Evolutionary conservation across 2,888 invertebrate species (phyloP), one percentile per base, ranked within the genome.

Genomic region (Lycophotia porphyrea): DNA sequence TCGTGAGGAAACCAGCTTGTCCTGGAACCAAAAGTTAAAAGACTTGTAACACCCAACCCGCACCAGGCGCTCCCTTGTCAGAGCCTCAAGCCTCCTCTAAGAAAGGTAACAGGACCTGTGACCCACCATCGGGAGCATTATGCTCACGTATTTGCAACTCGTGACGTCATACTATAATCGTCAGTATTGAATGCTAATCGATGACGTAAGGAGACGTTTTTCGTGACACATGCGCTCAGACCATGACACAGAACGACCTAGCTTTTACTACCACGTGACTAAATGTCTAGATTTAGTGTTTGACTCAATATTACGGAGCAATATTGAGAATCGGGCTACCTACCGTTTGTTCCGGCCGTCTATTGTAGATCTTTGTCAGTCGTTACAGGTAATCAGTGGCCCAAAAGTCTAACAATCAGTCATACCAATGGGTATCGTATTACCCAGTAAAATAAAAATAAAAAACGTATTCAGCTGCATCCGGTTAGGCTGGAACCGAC

Each of bases 241-340:
- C 83, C 80, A 18, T 81, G 80, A 81, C 80, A 83, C 73, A 78
- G 80, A 79, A 69, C 55, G 31, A 65, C 15, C 44, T 67, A 42
- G 36, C 34, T 47, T 42, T 71, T 27, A 39, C 78, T 39, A 24
- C 78, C 63, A 39, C 27, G 47, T 72, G 71, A n/a, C 52, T 31
- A 5, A 7, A 21, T 18, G 71, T 15, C 71, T 82, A 47, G 44
- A 27, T 52, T 52, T 1, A 24, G 7, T 66, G 47, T 9, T n/a
- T 42, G 49, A 55, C 27, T 75, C 49, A 39, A 39, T 63, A n/a
- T 36, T 61, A 61, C 18, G 18, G 18, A 31, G 27, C 15, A 55
- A 55, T 15, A 42, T n/a, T 5, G 9, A 49, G n/a, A 15, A 36
- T 8, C 7, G 49, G 2, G 1, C n/a, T n/a, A 1, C 5, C n/a